Evolutionary conservation across 2,797 vertebrate species (phyloP).

Genomic region (Ibycter americanus): DNA sequence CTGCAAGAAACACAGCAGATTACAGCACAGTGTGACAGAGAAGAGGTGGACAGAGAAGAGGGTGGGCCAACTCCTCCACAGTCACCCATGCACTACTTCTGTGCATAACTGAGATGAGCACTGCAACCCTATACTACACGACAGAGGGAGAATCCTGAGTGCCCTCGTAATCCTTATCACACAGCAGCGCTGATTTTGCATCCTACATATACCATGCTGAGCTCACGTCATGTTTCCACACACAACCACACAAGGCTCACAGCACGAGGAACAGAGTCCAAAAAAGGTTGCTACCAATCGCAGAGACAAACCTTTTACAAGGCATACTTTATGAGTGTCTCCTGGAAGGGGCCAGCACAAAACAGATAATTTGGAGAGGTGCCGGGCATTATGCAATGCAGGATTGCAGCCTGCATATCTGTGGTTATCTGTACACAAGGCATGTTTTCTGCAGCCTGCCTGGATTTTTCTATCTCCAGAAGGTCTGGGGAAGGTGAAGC

Average conservation of each 20-base stretch:
- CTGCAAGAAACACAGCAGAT: not conserved
- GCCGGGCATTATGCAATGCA: rapidly evolving
- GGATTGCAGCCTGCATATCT: not conserved
- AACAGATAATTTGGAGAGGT: not conserved
- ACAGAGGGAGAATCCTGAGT: not conserved
- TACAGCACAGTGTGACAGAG: not conserved
- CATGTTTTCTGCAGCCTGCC: not conserved
- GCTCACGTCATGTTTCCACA: not conserved
- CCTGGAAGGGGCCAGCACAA: not conserved
- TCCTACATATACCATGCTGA: not conserved
- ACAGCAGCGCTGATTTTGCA: not conserved
- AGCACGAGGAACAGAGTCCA: not conserved
- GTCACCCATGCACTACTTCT: rapidly evolving
- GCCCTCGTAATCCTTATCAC: not conserved
- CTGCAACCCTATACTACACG: too few relatives aligned
- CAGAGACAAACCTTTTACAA: not conserved
- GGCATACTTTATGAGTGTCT: not conserved
- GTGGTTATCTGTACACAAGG: not conserved
- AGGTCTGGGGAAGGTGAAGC: not conserved
- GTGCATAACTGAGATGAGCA: not conserved
- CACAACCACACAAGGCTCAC: not conserved
- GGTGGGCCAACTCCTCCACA: not conserved
- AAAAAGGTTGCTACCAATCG: not conserved
- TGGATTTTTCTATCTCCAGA: not conserved
- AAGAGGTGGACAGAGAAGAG: not conserved